phyloP scores from a whole-genome alignment of 2,113 vertebrate species.

The Macrotus californicus region DNA sequence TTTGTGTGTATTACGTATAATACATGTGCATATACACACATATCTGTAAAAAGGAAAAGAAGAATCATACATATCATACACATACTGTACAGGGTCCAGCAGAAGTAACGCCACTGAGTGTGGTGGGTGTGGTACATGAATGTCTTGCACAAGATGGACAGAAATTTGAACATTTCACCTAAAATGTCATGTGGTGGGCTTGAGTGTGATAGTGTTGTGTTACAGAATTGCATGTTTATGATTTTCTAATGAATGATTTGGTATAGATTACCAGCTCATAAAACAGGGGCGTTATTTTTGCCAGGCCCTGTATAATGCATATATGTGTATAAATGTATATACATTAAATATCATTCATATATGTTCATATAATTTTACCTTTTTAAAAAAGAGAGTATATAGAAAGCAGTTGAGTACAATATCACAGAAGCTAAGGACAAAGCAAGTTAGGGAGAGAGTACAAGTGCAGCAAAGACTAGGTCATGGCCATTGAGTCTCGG shows the following conservation, averaged over 20 bases:
- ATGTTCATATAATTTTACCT: neutral
- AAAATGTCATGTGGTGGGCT: no score
- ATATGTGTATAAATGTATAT: neutral
- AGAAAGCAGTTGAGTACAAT: neutral
- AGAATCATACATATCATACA: neutral
- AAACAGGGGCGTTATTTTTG: no score
- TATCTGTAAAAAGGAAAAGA: neutral
- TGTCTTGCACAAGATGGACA: no score
- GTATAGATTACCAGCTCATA: no score
- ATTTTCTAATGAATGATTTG: no score
- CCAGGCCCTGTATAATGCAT: neutral
- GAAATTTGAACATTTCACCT: no score
- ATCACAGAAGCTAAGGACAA: neutral
- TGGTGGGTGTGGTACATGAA: no score
- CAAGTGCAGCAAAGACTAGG: neutral
- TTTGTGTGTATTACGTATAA: neutral
- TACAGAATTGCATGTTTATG: no score
- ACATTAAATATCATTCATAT: neutral
- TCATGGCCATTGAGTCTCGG: neutral
- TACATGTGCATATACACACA: neutral
- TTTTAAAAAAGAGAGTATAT: neutral
- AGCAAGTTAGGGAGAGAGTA: neutral
- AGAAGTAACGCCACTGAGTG: no score
- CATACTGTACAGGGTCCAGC: neutral
- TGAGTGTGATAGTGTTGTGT: no score